Percentiles rank a stretch among this genome's conserved stretches.
Conservation (phyloP, 2,888 invertebrate genomes). For the Catocala sponsa region DNA sequence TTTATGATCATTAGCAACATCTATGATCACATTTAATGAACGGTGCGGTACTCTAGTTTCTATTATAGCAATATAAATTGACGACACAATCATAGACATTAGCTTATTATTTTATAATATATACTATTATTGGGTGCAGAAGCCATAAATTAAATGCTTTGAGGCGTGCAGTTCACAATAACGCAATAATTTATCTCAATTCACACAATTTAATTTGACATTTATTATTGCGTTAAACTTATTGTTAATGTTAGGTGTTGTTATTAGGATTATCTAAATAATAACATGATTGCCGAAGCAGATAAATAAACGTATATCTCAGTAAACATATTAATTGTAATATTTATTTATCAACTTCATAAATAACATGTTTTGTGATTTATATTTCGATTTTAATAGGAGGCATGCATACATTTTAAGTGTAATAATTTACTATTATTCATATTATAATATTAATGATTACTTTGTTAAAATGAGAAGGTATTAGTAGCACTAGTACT, state of each 20-base stretch:
- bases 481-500: slow-evolving; percentile 68
- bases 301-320: slow-evolving; percentile 19
- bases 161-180: slow-evolving; percentile 35
- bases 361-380: slow-evolving; percentile 27
- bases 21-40: slow-evolving; percentile 28
- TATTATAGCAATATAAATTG: background rate
- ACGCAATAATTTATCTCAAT: slow-evolving; percentile 30
- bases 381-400: slow-evolving; percentile 53
- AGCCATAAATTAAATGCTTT: slow-evolving; percentile 36
- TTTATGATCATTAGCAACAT: slow-evolving; percentile 49
- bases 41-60: background rate
- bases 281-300: slow-evolving; percentile 14
- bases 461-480: slow-evolving; percentile 72
- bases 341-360: slow-evolving; percentile 24
- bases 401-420: slow-evolving; percentile 56
- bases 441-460: slow-evolving; percentile 45
- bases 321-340: background rate
- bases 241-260: slow-evolving; percentile 30
- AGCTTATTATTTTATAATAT: slow-evolving; percentile 23
- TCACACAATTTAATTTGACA: slow-evolving; percentile 19
- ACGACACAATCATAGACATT: slow-evolving; percentile 28
- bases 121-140: slow-evolving; percentile 31
- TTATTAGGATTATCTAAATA: too few relatives aligned
- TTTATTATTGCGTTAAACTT: slow-evolving; percentile 34
- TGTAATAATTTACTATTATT: slow-evolving; percentile 36